Percentiles rank a stretch among this genome's conserved stretches.
phyloP scores from a whole-genome alignment of 1,140 invertebrate species.

The Heliconius nattereri region DNA sequence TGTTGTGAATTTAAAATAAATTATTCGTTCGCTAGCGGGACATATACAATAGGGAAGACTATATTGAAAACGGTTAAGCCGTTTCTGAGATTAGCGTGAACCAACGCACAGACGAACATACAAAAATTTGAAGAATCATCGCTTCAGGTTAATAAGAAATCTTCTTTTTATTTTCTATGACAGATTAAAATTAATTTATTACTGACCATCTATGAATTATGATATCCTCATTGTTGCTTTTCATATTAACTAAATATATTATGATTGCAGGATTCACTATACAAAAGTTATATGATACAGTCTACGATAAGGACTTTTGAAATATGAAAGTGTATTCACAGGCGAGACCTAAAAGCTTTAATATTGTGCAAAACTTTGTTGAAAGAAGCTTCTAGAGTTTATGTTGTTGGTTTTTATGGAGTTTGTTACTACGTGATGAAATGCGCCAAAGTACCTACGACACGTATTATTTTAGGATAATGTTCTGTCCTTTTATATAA shows the following conservation, averaged over 20 bases:
- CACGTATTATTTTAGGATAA: constrained; percentile 7
- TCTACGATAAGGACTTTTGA: constrained; percentile 21
- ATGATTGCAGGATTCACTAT: background rate
- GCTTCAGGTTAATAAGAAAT: no score
- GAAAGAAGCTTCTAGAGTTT: constrained; percentile 29
- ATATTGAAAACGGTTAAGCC: no score
- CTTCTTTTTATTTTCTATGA: no score
- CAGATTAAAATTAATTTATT: no score
- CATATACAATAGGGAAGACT: no score
- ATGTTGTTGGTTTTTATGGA: constrained; percentile 29
- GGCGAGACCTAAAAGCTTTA: constrained; percentile 33
- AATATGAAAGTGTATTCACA: constrained; percentile 25
- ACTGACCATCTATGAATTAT: background rate
- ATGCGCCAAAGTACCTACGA: constrained; percentile 14
- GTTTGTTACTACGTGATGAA: constrained; percentile 20
- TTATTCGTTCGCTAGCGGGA: no score
- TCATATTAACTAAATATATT: background rate
- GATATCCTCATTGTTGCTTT: background rate
- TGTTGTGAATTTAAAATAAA: no score
- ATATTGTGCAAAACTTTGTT: constrained; percentile 32
- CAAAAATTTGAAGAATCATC: no score
- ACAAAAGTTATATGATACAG: constrained; percentile 14
- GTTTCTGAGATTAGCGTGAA: no score
- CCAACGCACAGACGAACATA: no score
- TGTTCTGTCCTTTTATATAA: background rate